Evolutionary conservation across 1,140 invertebrate genomes (phyloP).

Genomic region (Euglossa dilemma): DNA sequence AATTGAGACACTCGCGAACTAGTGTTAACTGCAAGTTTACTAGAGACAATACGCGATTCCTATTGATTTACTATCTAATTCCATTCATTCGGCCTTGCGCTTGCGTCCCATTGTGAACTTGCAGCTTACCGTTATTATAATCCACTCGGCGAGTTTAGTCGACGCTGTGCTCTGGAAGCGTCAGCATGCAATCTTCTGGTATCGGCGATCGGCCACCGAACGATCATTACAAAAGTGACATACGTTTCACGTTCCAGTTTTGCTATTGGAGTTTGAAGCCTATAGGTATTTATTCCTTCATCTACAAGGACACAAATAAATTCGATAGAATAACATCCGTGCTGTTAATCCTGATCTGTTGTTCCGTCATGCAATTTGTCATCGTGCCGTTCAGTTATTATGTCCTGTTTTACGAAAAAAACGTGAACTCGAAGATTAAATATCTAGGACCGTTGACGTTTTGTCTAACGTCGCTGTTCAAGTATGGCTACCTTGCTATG

Average conservation of each 20-base stretch:
- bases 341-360: slow-evolving; percentile 7
- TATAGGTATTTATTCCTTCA: slow-evolving; percentile 65
- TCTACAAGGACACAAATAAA: neutral
- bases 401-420: slow-evolving; percentile 33
- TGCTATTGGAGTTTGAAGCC: slow-evolving; percentile 57
- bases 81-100: slow-evolving; percentile 29
- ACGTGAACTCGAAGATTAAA: slow-evolving; percentile 40
- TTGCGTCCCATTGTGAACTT: slow-evolving; percentile 40
- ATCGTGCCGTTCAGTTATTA: slow-evolving; percentile 40
- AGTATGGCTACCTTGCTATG: slow-evolving; percentile 38
- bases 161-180: neutral
- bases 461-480: slow-evolving; percentile 33
- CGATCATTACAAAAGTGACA: slow-evolving; percentile 45
- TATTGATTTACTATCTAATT: slow-evolving; percentile 15
- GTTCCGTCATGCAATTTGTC: slow-evolving; percentile 35
- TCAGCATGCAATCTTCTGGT: slow-evolving; percentile 37
- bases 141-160: slow-evolving; percentile 11
- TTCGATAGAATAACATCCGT: slow-evolving; percentile 8
- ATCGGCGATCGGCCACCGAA: neutral
- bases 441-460: slow-evolving; percentile 46
- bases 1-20: neutral
- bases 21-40: neutral
- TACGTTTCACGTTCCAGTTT: slow-evolving; percentile 55
- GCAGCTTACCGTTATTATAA: too few species aligned
- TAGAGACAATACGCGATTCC: neutral